Base-by-base conservation (phyloP, 2,888 invertebrate species). In the Myathropa florea region DNA sequence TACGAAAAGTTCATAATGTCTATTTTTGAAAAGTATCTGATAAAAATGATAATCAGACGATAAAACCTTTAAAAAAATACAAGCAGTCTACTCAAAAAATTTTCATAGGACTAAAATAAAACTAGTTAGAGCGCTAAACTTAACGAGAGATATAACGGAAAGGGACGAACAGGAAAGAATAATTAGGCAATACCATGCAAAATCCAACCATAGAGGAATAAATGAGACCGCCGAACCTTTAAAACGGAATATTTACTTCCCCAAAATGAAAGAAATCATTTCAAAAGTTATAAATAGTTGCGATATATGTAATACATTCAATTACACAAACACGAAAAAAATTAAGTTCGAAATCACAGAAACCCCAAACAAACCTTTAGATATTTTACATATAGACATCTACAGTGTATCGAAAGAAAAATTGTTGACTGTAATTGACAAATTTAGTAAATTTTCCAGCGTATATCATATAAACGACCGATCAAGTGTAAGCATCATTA, bases 211-310 rank as follows among this genome's bases (percentile, higher is more conserved):
- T 18, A 26, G 75, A 12, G 67, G 72, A 33, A 83, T 77, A 7
- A 68, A 28, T 23, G 64, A 71, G 36, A 63, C 55, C 1, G 21
- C 39, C 7, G 14, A 30, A 24, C 68, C 67, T 53, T n/a, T 61
- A 7, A 77, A 67, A 77, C 26, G 53, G 4, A 18, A 68, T n/a
- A n/a, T 21, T 10, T 79, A 79, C 28, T 79, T 79, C 53, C 72
- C 79, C 18, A 46, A 39, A 14, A 76, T 80, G 61, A 80, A 78
- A 46, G 7, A 28, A 21, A 12, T 61, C 9, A 68, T 72, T 46
- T 23, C 67, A 12, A 60, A 18, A 10, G n/a, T 85, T 2, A 84
- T 80, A 18, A 80, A 84, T 60, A 70, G 30, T 59, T 80, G 75
- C 28, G 72, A 80, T 39, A 71, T 57, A 46, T 71, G 79, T 23